Conservation (phyloP, 2,113 vertebrate genomes). For the Vulpes vulpes region DNA sequence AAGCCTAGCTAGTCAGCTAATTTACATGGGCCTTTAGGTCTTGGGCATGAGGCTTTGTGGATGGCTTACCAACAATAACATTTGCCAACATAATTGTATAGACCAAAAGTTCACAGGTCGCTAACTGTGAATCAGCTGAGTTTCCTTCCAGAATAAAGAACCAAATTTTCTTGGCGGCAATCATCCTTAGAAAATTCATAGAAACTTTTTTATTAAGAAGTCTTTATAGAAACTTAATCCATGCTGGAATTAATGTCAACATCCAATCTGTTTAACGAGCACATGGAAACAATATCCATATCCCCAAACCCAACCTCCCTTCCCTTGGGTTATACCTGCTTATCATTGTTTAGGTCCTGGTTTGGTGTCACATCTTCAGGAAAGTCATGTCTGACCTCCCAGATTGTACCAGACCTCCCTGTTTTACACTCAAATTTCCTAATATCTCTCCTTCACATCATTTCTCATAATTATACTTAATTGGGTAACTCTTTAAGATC, state of each 20-base stretch:
- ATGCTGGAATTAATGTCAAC: rapidly evolving
- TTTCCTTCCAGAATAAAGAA: not conserved
- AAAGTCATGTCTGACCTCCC: not conserved
- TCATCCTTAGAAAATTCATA: not conserved
- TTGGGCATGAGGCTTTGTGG: not conserved
- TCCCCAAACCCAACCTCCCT: not conserved
- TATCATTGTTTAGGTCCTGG: not conserved
- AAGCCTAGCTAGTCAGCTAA: not conserved
- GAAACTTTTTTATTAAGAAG: not conserved
- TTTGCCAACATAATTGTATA: not conserved
- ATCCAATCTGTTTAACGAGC: not conserved
- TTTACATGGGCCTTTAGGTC: not conserved
- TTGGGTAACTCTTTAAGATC: too few species aligned
- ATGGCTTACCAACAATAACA: not conserved
- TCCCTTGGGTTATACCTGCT: not conserved
- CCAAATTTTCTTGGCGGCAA: not conserved
- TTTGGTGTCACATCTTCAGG: not conserved
- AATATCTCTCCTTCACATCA: not conserved
- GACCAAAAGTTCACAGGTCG: not conserved
- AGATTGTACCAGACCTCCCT: not conserved
- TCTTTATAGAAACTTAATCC: not conserved
- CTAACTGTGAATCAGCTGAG: too few species aligned
- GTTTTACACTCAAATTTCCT: not conserved
- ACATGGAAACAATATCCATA: too few species aligned
- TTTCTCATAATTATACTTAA: not conserved